A percentile compares a stretch with the other conserved stretches of the same genome.
Conservation (phyloP, 2,888 invertebrate genomes). For the Acleris laterana region DNA sequence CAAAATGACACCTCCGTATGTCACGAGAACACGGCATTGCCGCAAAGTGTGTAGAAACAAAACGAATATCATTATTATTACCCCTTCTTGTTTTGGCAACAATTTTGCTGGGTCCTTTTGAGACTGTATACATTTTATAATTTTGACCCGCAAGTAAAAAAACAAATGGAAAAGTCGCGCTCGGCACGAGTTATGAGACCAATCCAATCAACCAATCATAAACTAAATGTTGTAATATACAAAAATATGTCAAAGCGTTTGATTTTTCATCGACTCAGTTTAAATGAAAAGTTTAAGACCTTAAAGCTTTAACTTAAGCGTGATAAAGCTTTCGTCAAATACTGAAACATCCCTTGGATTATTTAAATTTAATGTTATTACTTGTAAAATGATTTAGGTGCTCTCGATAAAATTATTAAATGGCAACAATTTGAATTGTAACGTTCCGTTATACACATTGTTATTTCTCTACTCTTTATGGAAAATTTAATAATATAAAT, state of each 20-base stretch:
- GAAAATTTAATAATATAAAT: too few species aligned
- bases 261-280: too few species aligned
- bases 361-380: too few species aligned
- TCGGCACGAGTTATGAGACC: conserved; percentile 54
- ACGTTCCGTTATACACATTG: too few species aligned
- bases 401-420: too few species aligned
- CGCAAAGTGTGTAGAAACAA: conserved; percentile 9
- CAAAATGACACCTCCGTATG: conserved; percentile 44
- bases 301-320: too few species aligned
- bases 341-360: too few species aligned
- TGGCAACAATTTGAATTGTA: too few species aligned
- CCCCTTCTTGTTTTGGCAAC: conserved; percentile 94
- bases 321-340: too few species aligned
- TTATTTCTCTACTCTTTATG: too few species aligned
- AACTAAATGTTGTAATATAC: conserved; percentile 22
- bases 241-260: neutral
- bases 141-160: conserved; percentile 68
- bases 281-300: too few species aligned
- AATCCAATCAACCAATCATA: conserved; percentile 21
- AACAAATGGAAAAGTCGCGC: conserved; percentile 67
- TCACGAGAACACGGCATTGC: conserved; percentile 41
- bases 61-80: conserved; percentile 49
- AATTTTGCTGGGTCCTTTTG: conserved; percentile 94
- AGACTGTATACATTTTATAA: conserved; percentile 92
- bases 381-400: too few species aligned